Base-by-base conservation (phyloP, 2,888 invertebrate genomes). In the Stegana nigrithorax region DNA sequence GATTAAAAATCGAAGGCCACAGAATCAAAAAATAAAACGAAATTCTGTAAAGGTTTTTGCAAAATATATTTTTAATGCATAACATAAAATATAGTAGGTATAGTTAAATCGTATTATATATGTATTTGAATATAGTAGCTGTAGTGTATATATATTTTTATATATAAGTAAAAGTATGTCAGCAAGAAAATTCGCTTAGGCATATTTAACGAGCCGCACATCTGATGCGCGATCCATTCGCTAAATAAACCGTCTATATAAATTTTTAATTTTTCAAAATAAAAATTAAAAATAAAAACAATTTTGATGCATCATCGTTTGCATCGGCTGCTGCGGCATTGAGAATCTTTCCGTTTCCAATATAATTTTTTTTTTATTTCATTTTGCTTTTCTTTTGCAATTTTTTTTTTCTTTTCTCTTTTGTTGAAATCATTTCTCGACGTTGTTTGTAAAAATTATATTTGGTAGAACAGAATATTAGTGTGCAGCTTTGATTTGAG, bases 101-200 rank as follows among this genome's bases (percentile, higher is more conserved):
- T 47, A 45, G 25, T 53, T 36, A 17, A 39, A 58, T 39, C 39
- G 39, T 58, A 45, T 4, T 36, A 59, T 59, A 59, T 47, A 47
- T 47, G 21, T 67, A 44, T 55, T 56, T 42, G 60, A 65, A 45
- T 66, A 62, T 71, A 60, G 44, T 61, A 65, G 56, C 12, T 36
- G 56, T 65, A 56, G 42, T 23, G 8, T 63, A 60, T 64, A 60
- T 64, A 66, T 68, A 68, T 12, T 57, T 42, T n/a, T 39, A 72
- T 67, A 59, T 73, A 21, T 47, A 19, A 21, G 70, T 75, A 75
- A 64, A 23, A 47, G 32, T 66, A 78, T 76, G 80, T 71, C 76
- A 76, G 80, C 80, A 76, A 78, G 69, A 76, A 79, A 76, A 79
- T 78, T 76, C 76, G 78, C 80, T 71, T 59, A 69, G 57, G 68